Evolutionary conservation across 2,797 vertebrate species (phyloP), one percentile per base, ranked within the genome.

Genomic region (Denticeps clupeoides): DNA sequence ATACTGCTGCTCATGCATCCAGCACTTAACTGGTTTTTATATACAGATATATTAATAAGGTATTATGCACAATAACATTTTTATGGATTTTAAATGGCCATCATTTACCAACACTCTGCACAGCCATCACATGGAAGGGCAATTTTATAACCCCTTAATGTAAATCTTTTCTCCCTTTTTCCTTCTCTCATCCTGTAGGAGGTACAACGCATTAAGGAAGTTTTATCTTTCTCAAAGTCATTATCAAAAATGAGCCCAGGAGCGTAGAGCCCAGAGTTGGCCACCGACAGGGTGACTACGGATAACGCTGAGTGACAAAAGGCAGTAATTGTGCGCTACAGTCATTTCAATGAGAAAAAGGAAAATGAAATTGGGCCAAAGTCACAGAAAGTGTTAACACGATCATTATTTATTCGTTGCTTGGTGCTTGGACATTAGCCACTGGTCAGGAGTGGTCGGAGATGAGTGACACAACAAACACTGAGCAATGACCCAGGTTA

Each of bases 71-170:
- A 80, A 80, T 78, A 82, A 81, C 77, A 74, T 62, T 71, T 81
- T 81, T 78, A 81, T 81, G 78, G 74, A 72, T 81, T 77, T 80
- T 79, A 81, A 80, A 79, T 75, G 70, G 72, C 65, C 65, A 74
- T 80, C 68, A 76, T 80, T 80, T 77, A 75, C 61, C 47, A 76
- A 82, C 69, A 76, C 55, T 67, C 64, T 61, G 63, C 60, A 58
- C 62, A 64, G 70, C 63, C 65, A 75, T 76, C 78, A 70, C 69
- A 67, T 65, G 71, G 64, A 80, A 75, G 70, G 65, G 63, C 59
- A 65, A 66, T 78, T 77, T 76, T 79, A 77, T 79, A 68, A 63
- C 63, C 56, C 63, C 71, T 73, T 75, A 75, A 80, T 81, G 71
- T 69, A 73, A 69, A 77, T 79, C 68, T 51, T 21, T 11, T 37